Evolutionary conservation across 1,140 invertebrate species (phyloP), one percentile per base, ranked within the genome.

Genomic region (Whitmania pigra): DNA sequence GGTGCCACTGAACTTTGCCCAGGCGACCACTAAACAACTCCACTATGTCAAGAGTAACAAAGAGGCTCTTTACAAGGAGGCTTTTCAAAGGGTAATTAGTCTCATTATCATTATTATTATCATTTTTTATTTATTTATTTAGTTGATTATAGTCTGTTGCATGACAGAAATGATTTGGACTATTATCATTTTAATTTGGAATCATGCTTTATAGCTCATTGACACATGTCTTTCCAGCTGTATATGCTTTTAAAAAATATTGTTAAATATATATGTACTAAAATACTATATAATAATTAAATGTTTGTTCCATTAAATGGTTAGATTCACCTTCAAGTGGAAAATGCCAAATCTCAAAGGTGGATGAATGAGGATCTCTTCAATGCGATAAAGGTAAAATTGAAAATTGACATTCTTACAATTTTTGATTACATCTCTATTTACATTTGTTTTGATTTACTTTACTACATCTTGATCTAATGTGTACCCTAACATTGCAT

Each of bases 21-120:
- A 90, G 89, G 89, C 89, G 43, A 85, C 91, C 74, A 87, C 90
- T 0, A 93, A 92, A 80, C 87, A 88, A 36, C 81, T 94, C 17
- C 91, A 89, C 78, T 83, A 89, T 69, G 88, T 89, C n/a, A 89
- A 89, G 78, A 88, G 87, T 76, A 87, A 87, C n/a, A 71, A 74
- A 25, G 69, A 75, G 18, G 75, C 77, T n/a, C 79, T 77, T 72
- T 43, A 75, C 66, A 74, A 75, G 75, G 78, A 78, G n/a, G n/a
- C n/a, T n/a, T n/a, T n/a, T n/a, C n/a, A n/a, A n/a, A n/a, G n/a
- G n/a, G n/a, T n/a, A n/a, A n/a, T n/a, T n/a, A n/a, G n/a, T n/a
- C n/a, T n/a, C n/a, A n/a, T n/a, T n/a, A n/a, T n/a, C n/a, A n/a
- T n/a, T n/a, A n/a, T n/a, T n/a, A n/a, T n/a, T n/a, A n/a, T n/a